Evolutionary conservation across 2,113 vertebrate species (phyloP).

Genomic region (Datnioides undecimradiatus): DNA sequence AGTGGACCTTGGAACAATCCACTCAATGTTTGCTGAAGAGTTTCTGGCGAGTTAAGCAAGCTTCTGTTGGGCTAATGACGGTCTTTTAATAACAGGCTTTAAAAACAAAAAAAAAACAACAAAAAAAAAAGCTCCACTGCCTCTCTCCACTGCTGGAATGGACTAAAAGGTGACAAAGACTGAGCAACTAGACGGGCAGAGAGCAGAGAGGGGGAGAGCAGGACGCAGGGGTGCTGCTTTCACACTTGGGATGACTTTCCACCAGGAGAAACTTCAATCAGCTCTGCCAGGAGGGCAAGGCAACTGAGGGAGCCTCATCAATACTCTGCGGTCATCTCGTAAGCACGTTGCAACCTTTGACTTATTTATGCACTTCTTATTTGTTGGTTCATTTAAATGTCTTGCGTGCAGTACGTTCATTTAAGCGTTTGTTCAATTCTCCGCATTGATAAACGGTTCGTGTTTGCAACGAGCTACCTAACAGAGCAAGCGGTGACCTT

Average conservation of each 20-base stretch:
- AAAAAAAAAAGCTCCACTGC: constrained; percentile 20
- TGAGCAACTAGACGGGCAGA: constrained; percentile 42
- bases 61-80: constrained; percentile 45
- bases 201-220: constrained; percentile 33
- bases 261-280: constrained; percentile 60
- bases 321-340: constrained; percentile 69
- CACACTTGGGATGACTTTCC: constrained; percentile 80
- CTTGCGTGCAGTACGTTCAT: not conserved
- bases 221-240: constrained; percentile 44
- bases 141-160: constrained; percentile 60
- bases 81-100: constrained; percentile 59
- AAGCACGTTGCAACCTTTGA: constrained; percentile 54
- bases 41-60: constrained; percentile 39
- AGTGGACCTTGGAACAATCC: constrained; percentile 42
- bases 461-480: not conserved
- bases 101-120: no score
- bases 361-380: not conserved
- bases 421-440: not conserved
- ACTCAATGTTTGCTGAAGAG: constrained; percentile 38
- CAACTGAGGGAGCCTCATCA: constrained; percentile 79
- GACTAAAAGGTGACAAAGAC: constrained; percentile 70
- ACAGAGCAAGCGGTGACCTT: not conserved
- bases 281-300: constrained; percentile 65
- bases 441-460: not conserved
- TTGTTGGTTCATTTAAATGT: not conserved